phyloP scores from a whole-genome alignment of 2,888 invertebrate genomes.

The Gastracanthus pulcherrimus region DNA sequence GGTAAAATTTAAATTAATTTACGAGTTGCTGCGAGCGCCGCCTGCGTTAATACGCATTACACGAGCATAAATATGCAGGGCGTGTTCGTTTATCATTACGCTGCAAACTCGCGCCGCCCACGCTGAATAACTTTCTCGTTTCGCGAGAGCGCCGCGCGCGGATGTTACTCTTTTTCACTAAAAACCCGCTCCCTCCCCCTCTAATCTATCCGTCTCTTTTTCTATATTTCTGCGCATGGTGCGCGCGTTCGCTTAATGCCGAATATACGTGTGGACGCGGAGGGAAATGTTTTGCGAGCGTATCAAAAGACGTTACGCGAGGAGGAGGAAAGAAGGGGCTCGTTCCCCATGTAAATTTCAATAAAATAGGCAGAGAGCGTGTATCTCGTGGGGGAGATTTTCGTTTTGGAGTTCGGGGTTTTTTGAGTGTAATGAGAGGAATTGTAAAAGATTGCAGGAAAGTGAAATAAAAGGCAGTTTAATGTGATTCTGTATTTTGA shows the following conservation, averaged over 20 bases:
- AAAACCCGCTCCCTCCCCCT: background rate
- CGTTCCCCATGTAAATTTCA: slow-evolving; percentile 30
- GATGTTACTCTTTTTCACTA: background rate
- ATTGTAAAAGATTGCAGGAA: too few species aligned
- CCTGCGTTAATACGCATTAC: slow-evolving; percentile 26
- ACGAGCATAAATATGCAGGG: background rate
- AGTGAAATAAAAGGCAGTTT: too few species aligned
- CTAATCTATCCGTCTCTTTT: background rate
- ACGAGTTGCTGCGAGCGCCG: slow-evolving; percentile 16
- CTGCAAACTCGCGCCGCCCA: too few species aligned
- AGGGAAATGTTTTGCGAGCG: background rate
- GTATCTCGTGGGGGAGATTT: background rate
- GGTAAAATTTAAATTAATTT: slow-evolving; percentile 43
- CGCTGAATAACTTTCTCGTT: slow-evolving; percentile 18
- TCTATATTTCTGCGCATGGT: slow-evolving; percentile 19
- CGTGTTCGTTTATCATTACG: slow-evolving; percentile 36
- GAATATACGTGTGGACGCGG: background rate
- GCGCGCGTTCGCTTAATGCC: background rate
- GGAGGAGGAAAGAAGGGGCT: background rate
- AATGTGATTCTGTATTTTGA: too few species aligned
- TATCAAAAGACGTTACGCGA: background rate
- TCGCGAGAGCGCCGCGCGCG: too few species aligned
- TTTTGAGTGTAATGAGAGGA: too few species aligned
- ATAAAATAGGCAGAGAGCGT: slow-evolving; percentile 15
- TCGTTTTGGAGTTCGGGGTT: too few species aligned